phyloP scores from a whole-genome alignment of 2,113 vertebrate species.

The Peromyscus leucopus region DNA sequence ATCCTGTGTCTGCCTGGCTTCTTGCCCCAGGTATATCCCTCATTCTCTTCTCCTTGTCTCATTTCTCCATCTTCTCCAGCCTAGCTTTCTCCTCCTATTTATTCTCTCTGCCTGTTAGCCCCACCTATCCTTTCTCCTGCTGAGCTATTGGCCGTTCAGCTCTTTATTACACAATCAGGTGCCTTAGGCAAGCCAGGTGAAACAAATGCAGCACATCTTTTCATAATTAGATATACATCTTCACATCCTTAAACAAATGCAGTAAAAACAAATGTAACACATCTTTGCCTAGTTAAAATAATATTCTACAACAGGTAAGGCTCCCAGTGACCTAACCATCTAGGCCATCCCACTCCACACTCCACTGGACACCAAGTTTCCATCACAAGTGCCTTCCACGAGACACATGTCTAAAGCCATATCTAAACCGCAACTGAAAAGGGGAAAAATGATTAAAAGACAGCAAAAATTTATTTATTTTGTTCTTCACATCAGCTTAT shows the following conservation, averaged over 20 bases:
- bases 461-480: background rate
- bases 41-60: background rate
- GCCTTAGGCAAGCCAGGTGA: background rate
- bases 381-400: background rate
- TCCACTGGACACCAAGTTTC: background rate
- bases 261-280: background rate
- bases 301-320: background rate
- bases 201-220: background rate
- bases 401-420: background rate
- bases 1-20: background rate
- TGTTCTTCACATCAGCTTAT: background rate
- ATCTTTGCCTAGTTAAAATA: background rate
- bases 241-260: background rate
- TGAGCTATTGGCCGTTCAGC: background rate
- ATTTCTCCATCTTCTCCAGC: background rate
- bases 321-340: background rate
- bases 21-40: background rate
- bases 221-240: background rate
- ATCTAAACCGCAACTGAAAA: background rate
- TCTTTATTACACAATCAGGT: background rate
- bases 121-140: background rate
- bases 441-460: background rate
- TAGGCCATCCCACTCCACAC: background rate
- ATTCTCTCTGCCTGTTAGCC: background rate
- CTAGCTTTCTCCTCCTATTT: background rate